Evolutionary conservation across 1,140 invertebrate species (phyloP), one percentile per base, ranked within the genome.

Genomic region (Lordiphosa stackelbergi): DNA sequence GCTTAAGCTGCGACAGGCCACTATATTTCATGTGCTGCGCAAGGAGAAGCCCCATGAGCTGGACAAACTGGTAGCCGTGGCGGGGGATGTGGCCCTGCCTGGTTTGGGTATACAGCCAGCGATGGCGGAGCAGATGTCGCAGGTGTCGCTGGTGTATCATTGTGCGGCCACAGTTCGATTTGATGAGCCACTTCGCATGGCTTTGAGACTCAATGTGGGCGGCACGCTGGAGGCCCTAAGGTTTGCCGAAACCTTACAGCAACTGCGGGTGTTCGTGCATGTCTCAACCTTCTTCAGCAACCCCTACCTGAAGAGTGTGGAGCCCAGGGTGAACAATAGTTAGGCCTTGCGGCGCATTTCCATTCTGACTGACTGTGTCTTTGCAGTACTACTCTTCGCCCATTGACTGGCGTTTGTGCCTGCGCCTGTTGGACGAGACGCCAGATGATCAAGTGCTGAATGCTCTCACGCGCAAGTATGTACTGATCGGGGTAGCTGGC

Each of bases 91-190:
- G 40, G 12, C 66, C 0, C 46, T 63, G 19, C 65, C 71, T 0
- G 19, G 48, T 0, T 12, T 86, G 31, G 85, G 81, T 40, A 84
- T 86, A 19, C 42, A 64, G 4, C 16, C 54, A 19, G 13, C 54
- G 42, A 38, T 69, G 55, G 9, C 47, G 10, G 5, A 53, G n/a
- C 43, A 43, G 10, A 74, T 89, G 0, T 89, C 93, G 5, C 90
- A 92, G 61, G 93, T 98, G 0, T 92, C 94, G 3, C 89, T 99
- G 10, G 92, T 99, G 2, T 98, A 97, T 86, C 96, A 99, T 85
- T 94, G 94, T 1, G 98, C 97, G 0, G 97, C 98, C 0, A 98
- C 95, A 35, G 93, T 99, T 4, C 71, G 84, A 0, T 87, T 88
- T 51, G 93, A 96, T 73, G 97, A 98, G 84, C 89, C 92, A 0